phyloP scores from a whole-genome alignment of 2,113 vertebrate genomes.

The rat (Rattus norvegicus) region GRCr8 NC_086023.1:117941501-117942000 shows the following conservation, averaged over 20 bases:
- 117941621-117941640: not conserved
- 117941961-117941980: not conserved
- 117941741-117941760: not conserved
- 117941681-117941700: not conserved
- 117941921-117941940: not conserved
- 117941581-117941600: not conserved
- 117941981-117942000: not conserved
- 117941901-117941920: not conserved
- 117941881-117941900: not conserved
- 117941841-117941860: not conserved
- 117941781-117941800: not conserved
- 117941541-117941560: conserved; percentile 31
- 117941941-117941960: not conserved
- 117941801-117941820: not conserved
- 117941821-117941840: not conserved
- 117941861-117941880: not conserved
- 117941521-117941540: not conserved
- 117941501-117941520: not conserved
- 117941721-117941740: not conserved
- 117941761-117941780: not conserved
- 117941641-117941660: not conserved
- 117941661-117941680: not conserved
- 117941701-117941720: not conserved
- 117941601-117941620: not conserved
- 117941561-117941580: not conserved